Base-by-base conservation (phyloP, 2,797 vertebrate genomes). In the Delichon dasypus region DNA sequence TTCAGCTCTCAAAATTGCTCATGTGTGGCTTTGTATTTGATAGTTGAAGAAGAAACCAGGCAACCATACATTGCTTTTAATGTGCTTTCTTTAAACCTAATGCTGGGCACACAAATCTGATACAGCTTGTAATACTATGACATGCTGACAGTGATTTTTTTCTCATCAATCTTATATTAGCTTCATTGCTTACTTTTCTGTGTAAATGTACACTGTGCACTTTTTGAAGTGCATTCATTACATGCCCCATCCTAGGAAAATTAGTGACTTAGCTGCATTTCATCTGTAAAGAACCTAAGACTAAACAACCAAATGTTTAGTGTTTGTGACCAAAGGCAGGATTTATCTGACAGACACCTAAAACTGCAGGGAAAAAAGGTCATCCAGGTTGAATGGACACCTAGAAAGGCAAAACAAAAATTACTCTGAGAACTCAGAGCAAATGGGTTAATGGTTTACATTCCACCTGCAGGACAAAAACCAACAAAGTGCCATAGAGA, bases 11-110 rank as follows among this genome's bases (percentile, higher is more conserved):
- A 87, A 29, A 94, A 90, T 38, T 94, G 86, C 60, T 96, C 94
- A 95, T 82, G 93, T 94, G 88, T 95, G 71, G 64, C 88, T 89
- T 82, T 70, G 67, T 67, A 50, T 74, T 85, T 95, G 77, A 95
- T 95, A 89, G 80, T 22, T 83, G 48, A 85, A 79, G 62, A 94
- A 70, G 73, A 95, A 94, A 94, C 17, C 71, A 91, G 86, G 92
- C 93, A 95, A 88, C 74, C 88, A 89, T 82, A 94, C 50, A 34
- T 34, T n/a, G 76, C 54, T 78, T 89, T 91, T 93, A 82, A 87
- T 26, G 74, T 30, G 22, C 68, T 89, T 80, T 64, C 81, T 77
- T 65, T 89, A 92, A 83, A 74, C 42, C 50, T 84, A 84, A 91
- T 55, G 62, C 77, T 79, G 73, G 58, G 71, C 77, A 84, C 67